Evolutionary conservation across 2,888 invertebrate genomes (phyloP).

Genomic region (Beris chalybata): DNA sequence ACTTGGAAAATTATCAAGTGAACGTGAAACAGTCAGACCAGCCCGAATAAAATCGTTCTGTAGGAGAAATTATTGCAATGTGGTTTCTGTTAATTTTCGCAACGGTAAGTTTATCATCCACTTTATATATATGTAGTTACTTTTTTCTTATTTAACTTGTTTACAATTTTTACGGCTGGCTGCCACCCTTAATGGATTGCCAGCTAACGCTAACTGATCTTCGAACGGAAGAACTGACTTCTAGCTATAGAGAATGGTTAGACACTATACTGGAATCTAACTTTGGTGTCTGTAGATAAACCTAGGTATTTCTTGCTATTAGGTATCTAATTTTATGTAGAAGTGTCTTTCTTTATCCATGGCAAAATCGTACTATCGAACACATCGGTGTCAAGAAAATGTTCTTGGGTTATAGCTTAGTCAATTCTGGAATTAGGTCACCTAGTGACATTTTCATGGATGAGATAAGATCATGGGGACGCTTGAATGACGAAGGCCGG

Average conservation of each 20-base stretch:
- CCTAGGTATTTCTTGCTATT: constrained; percentile 7
- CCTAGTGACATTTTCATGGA: constrained; percentile 26
- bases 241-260: not conserved
- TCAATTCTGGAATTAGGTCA: constrained; percentile 10
- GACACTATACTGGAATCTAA: too few relatives aligned
- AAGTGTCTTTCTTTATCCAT: constrained; percentile 5
- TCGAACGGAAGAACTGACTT: not conserved
- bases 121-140: too few relatives aligned
- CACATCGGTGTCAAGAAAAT: too few relatives aligned
- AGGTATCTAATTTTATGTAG: constrained; percentile 17
- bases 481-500: constrained; percentile 19
- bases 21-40: too few relatives aligned
- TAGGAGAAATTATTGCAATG: constrained; percentile 8
- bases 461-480: constrained; percentile 19
- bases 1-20: too few relatives aligned
- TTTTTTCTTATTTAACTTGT: not conserved
- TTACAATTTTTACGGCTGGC: constrained; percentile 27
- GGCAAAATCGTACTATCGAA: not conserved
- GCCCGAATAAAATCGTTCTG: too few relatives aligned
- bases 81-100: constrained; percentile 6
- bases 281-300: not conserved
- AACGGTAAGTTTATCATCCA: constrained; percentile 19
- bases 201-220: not conserved
- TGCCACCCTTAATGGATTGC: constrained; percentile 23
- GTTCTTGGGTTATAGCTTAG: too few relatives aligned